Conservation (phyloP, 2,888 invertebrate species). For the Formica aserva region DNA sequence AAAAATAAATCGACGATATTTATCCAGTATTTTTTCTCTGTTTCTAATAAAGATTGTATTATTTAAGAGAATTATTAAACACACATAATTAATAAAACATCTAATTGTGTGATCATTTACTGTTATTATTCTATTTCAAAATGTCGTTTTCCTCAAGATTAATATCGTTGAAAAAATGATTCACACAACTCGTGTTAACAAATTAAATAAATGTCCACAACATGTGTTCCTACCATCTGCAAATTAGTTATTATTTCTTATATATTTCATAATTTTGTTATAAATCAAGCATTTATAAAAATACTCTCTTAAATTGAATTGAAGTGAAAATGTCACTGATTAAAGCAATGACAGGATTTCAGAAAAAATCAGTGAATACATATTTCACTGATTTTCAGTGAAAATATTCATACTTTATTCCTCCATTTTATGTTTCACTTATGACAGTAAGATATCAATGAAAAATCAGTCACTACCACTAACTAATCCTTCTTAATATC, state of each 20-base stretch:
- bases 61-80: not conserved
- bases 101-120: not conserved
- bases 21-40: no score
- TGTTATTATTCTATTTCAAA: not conserved
- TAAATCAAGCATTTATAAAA: not conserved
- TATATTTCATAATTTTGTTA: not conserved
- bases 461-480: not conserved
- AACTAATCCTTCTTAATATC: not conserved
- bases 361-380: no score
- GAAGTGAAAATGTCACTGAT: no score
- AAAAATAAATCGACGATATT: no score
- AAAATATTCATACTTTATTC: not conserved
- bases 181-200: not conserved
- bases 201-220: not conserved
- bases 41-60: not conserved
- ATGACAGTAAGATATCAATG: not conserved
- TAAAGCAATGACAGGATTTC: no score
- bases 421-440: not conserved
- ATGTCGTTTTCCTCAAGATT: not conserved
- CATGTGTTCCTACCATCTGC: not conserved
- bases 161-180: not conserved
- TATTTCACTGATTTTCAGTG: not conserved
- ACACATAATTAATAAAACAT: not conserved
- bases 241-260: not conserved
- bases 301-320: not conserved